A percentile compares a stretch with the other conserved stretches of the same genome.
phyloP scores from a whole-genome alignment of 2,113 vertebrate genomes.

The Rhynchomys soricoides region DNA sequence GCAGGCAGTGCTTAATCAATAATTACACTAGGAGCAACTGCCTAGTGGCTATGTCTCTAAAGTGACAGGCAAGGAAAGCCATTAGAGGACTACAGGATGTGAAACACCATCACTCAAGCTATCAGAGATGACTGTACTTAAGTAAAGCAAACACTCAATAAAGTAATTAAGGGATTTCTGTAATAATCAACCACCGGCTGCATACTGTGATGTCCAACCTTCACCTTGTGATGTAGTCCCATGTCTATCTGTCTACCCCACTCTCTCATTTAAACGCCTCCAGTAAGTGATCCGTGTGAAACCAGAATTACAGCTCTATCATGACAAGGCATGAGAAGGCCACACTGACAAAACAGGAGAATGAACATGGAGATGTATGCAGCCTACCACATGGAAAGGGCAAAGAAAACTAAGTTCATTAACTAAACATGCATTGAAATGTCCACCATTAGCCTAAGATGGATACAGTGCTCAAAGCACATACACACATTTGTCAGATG shows the following conservation, averaged over 20 bases:
- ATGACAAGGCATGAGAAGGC: slow-evolving; percentile 5
- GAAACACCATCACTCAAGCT: slow-evolving; percentile 84
- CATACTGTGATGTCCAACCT: slow-evolving; percentile 4
- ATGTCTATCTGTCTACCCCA: not conserved
- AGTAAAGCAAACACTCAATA: slow-evolving; percentile 69
- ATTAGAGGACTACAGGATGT: slow-evolving; percentile 88
- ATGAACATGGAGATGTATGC: slow-evolving; percentile 39
- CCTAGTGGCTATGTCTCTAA: slow-evolving; percentile 86
- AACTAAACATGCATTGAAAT: slow-evolving; percentile 29
- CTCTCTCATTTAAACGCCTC: slow-evolving; percentile 6
- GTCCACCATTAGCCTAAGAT: slow-evolving; percentile 62
- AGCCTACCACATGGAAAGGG: slow-evolving; percentile 17
- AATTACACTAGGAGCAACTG: slow-evolving; percentile 72
- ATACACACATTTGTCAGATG: slow-evolving; percentile 81
- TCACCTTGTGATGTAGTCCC: slow-evolving; percentile 27
- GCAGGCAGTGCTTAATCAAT: slow-evolving; percentile 81
- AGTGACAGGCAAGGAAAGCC: slow-evolving; percentile 91
- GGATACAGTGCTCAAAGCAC: slow-evolving; percentile 77
- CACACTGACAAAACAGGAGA: not conserved
- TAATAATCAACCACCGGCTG: slow-evolving; percentile 34
- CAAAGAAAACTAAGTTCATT: slow-evolving; percentile 25
- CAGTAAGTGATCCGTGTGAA: slow-evolving; percentile 21
- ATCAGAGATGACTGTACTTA: slow-evolving; percentile 11
- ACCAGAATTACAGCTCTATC: not conserved
- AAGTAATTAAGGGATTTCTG: slow-evolving; percentile 67